Base-by-base conservation (phyloP, 2,888 invertebrate genomes). In the Apodemia duryi region DNA sequence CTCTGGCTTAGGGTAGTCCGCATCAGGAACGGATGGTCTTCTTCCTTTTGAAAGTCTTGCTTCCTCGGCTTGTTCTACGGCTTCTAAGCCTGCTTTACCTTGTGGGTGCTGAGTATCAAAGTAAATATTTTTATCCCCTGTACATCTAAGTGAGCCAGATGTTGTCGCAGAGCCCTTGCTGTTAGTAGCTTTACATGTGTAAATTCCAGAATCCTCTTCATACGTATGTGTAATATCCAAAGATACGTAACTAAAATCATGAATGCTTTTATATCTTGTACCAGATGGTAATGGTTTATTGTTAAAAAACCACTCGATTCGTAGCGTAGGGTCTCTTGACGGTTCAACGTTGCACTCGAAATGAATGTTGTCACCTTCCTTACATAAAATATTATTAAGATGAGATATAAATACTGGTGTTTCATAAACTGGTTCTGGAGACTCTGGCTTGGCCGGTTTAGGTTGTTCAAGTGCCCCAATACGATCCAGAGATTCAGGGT, bases 231-330 rank as follows among this genome's bases (percentile, higher is more conserved):
- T 95, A 70, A 98, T 94, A 79, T 98, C 98, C 75, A 99, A 92
- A 21, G 98, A 95, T 10, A 99, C 97, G 79, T 97, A 98, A 66
- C 99, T 99, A 85, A 99, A 99, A 84, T 99, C 99, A 80, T 98
- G 97, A 21, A 96, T 96, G 38, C 97, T 96, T 86, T 97, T 97
- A 83, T 96, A 98, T 81, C 98, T 95, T 63, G 98, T 95, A 41
- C 98, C 98, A 72, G 94, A 95, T 72, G 96, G 97, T 67, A 99
- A 87, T 11, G 97, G 96, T 81, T 97, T 95, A 54, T 97, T 98
- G 83, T 99, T 98, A 69, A 97, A 95, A 92, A 97, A 98, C 98
- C 99, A 99, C 86, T 98, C 98, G 73, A 98, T 95, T 77, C 95
- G 94, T 86, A 98, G 94, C 1, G 97, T 97, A 6, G 98, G 97